Conservation (phyloP, 2,888 invertebrate genomes). For the Brachypalpus laphriformis region DNA sequence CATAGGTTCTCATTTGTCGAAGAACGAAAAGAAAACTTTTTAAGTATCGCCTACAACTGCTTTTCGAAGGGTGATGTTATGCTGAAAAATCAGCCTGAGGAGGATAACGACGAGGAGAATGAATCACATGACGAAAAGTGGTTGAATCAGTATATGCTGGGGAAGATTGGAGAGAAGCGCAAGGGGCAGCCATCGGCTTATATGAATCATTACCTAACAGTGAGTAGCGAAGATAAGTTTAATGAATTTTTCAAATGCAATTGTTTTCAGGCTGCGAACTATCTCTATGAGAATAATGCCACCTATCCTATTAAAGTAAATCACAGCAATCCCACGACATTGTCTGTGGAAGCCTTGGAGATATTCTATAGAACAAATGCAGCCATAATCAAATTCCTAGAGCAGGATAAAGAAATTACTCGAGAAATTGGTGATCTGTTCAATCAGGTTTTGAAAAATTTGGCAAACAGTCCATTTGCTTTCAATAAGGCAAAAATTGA, state of each 20-base stretch:
- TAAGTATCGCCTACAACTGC: constrained; percentile 90
- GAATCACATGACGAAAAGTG: constrained; percentile 92
- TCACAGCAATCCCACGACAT: constrained; percentile 91
- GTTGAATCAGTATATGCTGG: constrained; percentile 97
- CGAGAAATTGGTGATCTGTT: constrained; percentile 85
- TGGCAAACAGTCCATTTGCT: constrained; percentile 83
- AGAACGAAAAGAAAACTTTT: constrained; percentile 90
- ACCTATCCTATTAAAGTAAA: constrained; percentile 93
- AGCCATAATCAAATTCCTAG: constrained; percentile 93
- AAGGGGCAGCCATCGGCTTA: constrained; percentile 89
- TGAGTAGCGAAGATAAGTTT: constrained; percentile 77
- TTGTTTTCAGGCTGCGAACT: constrained; percentile 88
- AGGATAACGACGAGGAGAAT: constrained; percentile 74
- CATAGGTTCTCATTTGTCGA: constrained; percentile 88
- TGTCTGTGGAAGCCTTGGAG: constrained; percentile 95
- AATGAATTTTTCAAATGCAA: background rate
- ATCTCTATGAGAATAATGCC: constrained; percentile 91
- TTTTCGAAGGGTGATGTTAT: constrained; percentile 88
- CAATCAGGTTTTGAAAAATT: constrained; percentile 83
- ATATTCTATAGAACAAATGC: constrained; percentile 93
- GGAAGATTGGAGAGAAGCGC: constrained; percentile 95
- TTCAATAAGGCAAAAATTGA: constrained; percentile 83
- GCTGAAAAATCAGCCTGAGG: constrained; percentile 82
- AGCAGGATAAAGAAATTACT: constrained; percentile 87
- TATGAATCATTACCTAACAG: constrained; percentile 90